Evolutionary conservation across 2,113 vertebrate genomes (phyloP).

Genomic region (Ploceus nigricollis): DNA sequence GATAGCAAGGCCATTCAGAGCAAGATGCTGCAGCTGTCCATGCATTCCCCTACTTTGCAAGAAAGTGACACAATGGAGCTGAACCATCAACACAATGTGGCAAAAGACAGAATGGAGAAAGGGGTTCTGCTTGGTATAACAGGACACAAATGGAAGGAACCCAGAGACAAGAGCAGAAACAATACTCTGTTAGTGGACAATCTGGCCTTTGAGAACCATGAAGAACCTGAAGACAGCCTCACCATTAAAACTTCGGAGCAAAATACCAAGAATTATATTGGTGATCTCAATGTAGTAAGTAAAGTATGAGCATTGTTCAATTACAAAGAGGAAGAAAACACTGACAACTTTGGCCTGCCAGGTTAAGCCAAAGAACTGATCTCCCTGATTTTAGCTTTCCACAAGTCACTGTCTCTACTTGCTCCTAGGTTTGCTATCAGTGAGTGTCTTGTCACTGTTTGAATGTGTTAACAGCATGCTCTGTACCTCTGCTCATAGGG

Average conservation of each 20-base stretch:
- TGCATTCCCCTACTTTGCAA: conserved; percentile 66
- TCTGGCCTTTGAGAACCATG: conserved; percentile 2
- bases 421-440: not conserved
- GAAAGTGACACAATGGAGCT: conserved; percentile 66
- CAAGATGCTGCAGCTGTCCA: conserved; percentile 62
- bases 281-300: conserved; percentile 89
- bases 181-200: conserved; percentile 9
- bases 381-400: not conserved
- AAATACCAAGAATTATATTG: conserved; percentile 77
- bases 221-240: conserved; percentile 27
- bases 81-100: conserved; percentile 51
- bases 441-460: not conserved
- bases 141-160: conserved; percentile 18
- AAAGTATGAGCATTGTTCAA: not conserved
- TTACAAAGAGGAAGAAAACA: not conserved
- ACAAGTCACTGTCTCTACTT: not conserved
- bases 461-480: not conserved
- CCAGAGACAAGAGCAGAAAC: conserved; percentile 9
- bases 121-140: not conserved
- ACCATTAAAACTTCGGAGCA: conserved; percentile 58
- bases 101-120: conserved; percentile 54
- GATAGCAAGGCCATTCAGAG: conserved; percentile 68
- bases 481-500: not conserved
- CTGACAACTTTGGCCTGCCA: not conserved
- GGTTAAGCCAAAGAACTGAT: not conserved